Percentiles rank a stretch among this genome's conserved stretches.
Evolutionary conservation across 2,797 vertebrate species (phyloP).

Genomic region (Menidia menidia): DNA sequence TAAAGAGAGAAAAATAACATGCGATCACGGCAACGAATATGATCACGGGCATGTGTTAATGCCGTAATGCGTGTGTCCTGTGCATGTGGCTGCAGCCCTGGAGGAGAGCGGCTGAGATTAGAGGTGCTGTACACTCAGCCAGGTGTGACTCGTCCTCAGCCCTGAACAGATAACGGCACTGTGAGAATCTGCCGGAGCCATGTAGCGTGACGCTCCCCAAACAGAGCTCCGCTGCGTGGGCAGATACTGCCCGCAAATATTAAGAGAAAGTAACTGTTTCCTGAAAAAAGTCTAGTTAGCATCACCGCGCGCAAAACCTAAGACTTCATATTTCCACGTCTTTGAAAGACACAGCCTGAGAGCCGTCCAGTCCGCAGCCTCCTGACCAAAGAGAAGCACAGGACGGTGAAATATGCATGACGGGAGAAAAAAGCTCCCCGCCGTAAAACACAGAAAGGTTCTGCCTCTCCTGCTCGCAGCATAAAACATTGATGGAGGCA

Average conservation of each 20-base stretch:
- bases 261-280: slow-evolving; percentile 3
- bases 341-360: slow-evolving; percentile 6
- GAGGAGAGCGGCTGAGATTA: slow-evolving; percentile 52
- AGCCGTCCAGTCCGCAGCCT: slow-evolving; percentile 48
- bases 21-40: slow-evolving; percentile 33
- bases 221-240: slow-evolving; percentile 15
- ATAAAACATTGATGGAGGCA: slow-evolving; percentile 76
- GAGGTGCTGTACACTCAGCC: slow-evolving; percentile 47
- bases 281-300: not conserved
- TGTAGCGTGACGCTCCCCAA: slow-evolving; percentile 28
- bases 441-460: slow-evolving; percentile 58
- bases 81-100: slow-evolving; percentile 49
- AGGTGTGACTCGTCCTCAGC: slow-evolving; percentile 61
- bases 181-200: slow-evolving; percentile 36
- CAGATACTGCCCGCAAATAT: not conserved
- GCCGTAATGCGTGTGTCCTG: slow-evolving; percentile 35
- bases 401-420: slow-evolving; percentile 79
- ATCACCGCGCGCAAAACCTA: not conserved
- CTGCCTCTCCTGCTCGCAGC: slow-evolving; percentile 41
- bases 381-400: slow-evolving; percentile 69
- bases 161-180: slow-evolving; percentile 51
- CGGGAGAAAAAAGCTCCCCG: slow-evolving; percentile 55
- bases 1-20: slow-evolving; percentile 49
- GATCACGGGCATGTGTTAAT: slow-evolving; percentile 23
- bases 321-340: not conserved